Evolutionary conservation across 2,113 vertebrate species (phyloP).

Genomic region (Phaethon lepturus): DNA sequence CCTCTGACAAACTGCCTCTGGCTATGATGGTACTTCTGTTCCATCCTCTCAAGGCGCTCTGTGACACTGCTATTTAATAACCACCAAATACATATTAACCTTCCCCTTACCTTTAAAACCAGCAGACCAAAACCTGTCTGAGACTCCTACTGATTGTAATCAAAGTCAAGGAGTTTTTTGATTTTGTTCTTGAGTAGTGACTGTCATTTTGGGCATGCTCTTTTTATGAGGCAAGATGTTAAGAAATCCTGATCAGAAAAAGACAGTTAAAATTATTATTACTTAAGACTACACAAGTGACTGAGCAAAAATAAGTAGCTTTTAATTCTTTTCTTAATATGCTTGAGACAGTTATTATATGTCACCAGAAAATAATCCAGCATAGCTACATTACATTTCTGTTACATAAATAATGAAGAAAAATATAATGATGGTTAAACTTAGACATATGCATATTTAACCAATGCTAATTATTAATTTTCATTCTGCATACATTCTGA

Average conservation of each 20-base stretch:
- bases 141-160: background rate
- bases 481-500: background rate
- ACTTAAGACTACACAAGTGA: background rate
- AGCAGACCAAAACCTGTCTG: background rate
- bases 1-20: background rate
- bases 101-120: background rate
- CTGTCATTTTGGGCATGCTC: background rate
- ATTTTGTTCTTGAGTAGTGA: background rate
- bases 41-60: background rate
- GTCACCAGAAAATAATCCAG: background rate
- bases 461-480: background rate
- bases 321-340: background rate
- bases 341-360: background rate
- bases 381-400: background rate
- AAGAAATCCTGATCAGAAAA: background rate
- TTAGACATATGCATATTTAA: background rate
- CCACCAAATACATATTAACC: background rate
- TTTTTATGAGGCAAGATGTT: background rate
- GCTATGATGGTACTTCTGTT: background rate
- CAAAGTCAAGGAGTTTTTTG: background rate
- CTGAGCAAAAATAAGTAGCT: background rate
- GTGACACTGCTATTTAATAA: background rate
- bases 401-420: background rate
- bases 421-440: background rate
- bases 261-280: background rate